These are phyloP conservation scores for Catalaphyllia jardinei DNA, from an alignment of 64 coral and sea anemone genomes.

Conservation along the genomic window DNA sequence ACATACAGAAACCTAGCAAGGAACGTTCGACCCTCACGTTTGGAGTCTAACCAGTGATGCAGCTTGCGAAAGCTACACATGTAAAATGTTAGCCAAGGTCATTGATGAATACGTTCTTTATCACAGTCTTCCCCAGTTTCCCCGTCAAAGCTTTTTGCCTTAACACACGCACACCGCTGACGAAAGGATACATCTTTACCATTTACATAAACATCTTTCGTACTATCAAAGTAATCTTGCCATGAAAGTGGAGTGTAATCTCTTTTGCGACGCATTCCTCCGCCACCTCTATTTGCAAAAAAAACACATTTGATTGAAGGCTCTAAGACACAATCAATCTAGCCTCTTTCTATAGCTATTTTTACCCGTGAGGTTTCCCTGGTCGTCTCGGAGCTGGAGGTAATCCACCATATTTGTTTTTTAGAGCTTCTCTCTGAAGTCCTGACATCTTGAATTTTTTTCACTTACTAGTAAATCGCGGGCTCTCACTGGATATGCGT, in stretches of 20 bases:
- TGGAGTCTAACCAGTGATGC: too few relatives aligned
- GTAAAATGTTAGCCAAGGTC: not conserved
- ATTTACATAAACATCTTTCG: constrained; percentile 55
- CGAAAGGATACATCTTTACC: constrained; percentile 71
- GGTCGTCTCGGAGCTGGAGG: constrained; percentile 40
- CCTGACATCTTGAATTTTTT: constrained; percentile 63
- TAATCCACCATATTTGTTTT: constrained; percentile 44
- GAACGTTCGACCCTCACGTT: too few relatives aligned
- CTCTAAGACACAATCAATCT: not conserved
- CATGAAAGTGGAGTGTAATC: constrained; percentile 74
- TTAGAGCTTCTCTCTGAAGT: constrained; percentile 28
- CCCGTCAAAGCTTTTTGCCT: too few relatives aligned
- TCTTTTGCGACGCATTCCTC: constrained; percentile 36
- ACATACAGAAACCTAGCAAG: too few relatives aligned
- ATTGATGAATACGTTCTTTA: not conserved
- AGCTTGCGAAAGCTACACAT: not conserved
- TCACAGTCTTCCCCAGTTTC: not conserved
- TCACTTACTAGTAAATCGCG: not conserved
- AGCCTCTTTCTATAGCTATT: not conserved
- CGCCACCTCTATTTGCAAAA: not conserved
- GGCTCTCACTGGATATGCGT: not conserved
- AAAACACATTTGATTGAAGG: not conserved
- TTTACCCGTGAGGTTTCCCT: constrained; percentile 35
- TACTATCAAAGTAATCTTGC: constrained; percentile 66
- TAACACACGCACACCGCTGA: not conserved